Evolutionary conservation across 2,888 invertebrate species (phyloP), one percentile per base, ranked within the genome.

Genomic region (Aplocera efformata): DNA sequence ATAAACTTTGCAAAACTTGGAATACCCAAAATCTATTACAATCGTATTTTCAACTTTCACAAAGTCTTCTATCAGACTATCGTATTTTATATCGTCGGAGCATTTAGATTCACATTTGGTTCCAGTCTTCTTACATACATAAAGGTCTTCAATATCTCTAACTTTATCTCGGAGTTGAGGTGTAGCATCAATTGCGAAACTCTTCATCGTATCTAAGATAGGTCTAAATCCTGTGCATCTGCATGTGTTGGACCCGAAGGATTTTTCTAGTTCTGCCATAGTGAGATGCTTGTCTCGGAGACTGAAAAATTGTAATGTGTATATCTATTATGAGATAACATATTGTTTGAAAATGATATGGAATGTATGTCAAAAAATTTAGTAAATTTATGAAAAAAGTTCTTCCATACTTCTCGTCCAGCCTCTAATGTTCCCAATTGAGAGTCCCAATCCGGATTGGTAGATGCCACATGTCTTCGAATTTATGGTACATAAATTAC

Each of bases 171-270:
- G 74, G 6, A 92, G 69, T 32, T 83, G 63, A n/a, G 90, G 81
- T 4, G 89, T 78, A 4, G 91, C 90, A 60, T 93, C 92, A 0
- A 67, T 70, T 0, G 92, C 93, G 50, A 93, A 92, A 0, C 93
- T 91, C 65, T 94, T 94, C 73, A 94, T 92, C 1, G 94, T 90
- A 62, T 95, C 94, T 44, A 94, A 64, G 43, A 95, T 95, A 0
- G 94, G 91, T 0, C 94, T 84, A 66, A 93, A 95, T 0, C 95
- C 95, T 0, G 95, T 95, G 61, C 95, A 95, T 6, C 95, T 89
- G 50, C 95, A 95, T 3, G 95, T 92, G 60, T 94, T 94, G 42
- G 93, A 91, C 13, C 93, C 94, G 50, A 94, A 94, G 0, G 92
- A 90, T 52, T 92, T 91, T 63, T 95, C 94, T 13, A 94, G 79